Evolutionary conservation across 2,888 invertebrate genomes (phyloP), one percentile per base, ranked within the genome.

Genomic region (Protophormia terraenovae): DNA sequence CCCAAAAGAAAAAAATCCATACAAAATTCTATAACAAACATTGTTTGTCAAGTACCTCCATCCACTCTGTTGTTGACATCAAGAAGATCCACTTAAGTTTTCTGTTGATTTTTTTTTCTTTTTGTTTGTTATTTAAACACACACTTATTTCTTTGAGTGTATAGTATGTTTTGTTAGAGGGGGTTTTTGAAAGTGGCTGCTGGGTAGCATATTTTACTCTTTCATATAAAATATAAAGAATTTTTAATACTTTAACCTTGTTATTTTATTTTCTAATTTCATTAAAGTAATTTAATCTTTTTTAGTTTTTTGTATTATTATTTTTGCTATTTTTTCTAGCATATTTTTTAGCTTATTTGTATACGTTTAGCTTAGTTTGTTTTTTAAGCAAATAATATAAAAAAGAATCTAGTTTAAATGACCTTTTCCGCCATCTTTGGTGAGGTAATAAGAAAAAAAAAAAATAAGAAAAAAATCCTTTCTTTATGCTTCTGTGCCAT

Each of bases 231-330:
- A 73, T 24, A 24, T n/a, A 50, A 1, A 62, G 29, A 50, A 47
- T 47, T 73, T n/a, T 67, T 80, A 80, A 73, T 66, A 80, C 66
- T 80, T 66, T 73, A 80, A 73, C 73, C 73, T 80, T 66, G 73
- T 80, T 80, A 55, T 55, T 72, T 79, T 45, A 55, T 64, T 66
- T 69, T 75, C 75, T 81, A 69, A 76, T 69, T 69, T 82, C 38
- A 76, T 76, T 76, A 76, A 76, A 77, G 64, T 64, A 71, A 64
- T 76, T 76, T 64, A 76, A 76, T 76, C 32, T 82, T 77, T n/a
- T n/a, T 62, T 41, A 35, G 8, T 64, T 45, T 35, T 8, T 41
- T 19, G 41, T 75, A 35, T 47, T 10, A 41, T 32, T 58, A 38
- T 24, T 19, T 55, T 12, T 41, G n/a, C 32, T 45, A 47, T 19